Conservation (phyloP, 2,888 invertebrate genomes). For the Stomorhina lunata region DNA sequence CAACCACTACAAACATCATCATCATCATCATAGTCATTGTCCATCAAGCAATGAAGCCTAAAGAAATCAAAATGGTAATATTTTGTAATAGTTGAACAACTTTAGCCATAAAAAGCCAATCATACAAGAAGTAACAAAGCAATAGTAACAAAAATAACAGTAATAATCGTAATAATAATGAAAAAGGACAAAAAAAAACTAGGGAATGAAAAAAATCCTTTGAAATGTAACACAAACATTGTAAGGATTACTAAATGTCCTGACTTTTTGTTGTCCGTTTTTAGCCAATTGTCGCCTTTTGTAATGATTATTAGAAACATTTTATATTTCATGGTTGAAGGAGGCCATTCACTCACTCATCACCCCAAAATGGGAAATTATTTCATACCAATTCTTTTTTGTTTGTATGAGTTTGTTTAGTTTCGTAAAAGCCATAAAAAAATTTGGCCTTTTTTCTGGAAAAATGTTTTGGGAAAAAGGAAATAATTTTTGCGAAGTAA, state of each 20-base stretch:
- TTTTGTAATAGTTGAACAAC: too few relatives aligned
- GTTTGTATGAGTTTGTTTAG: slow-evolving; percentile 1
- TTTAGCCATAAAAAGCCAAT: slow-evolving; percentile 50
- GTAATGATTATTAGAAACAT: slow-evolving; percentile 63
- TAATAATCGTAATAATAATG: slow-evolving; percentile 18
- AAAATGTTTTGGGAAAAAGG: not conserved
- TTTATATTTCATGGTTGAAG: slow-evolving; percentile 43
- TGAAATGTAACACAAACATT: slow-evolving; percentile 42
- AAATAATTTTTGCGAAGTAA: not conserved
- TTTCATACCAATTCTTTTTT: slow-evolving; percentile 23
- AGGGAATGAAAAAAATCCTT: slow-evolving; percentile 18
- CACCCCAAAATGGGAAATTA: not conserved
- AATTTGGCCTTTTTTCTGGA: not conserved
- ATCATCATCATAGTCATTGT: not conserved
- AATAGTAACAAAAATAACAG: not conserved
- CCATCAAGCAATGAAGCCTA: slow-evolving; percentile 34
- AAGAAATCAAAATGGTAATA: slow-evolving; percentile 38
- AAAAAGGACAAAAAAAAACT: not conserved
- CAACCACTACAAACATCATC: too few relatives aligned
- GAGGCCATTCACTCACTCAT: not conserved
- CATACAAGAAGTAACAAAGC: slow-evolving; percentile 1
- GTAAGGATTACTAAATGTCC: slow-evolving; percentile 48
- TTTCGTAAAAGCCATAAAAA: slow-evolving; percentile 12
- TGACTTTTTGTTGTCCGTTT: slow-evolving; percentile 33
- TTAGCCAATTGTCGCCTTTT: slow-evolving; percentile 63